Evolutionary conservation across 1,140 invertebrate species (phyloP).

Genomic region (Aphidius ervi): DNA sequence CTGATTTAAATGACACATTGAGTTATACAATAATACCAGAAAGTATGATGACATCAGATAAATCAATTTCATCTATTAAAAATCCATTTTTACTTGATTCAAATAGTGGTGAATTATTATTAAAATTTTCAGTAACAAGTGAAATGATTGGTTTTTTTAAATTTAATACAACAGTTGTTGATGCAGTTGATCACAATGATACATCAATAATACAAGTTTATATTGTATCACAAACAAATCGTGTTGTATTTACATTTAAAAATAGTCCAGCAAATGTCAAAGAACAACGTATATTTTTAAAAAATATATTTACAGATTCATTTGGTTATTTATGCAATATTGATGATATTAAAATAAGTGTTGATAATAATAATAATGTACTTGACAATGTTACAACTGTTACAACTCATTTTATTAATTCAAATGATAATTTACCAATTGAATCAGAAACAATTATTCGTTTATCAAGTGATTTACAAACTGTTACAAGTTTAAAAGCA

Average conservation of each 20-base stretch:
- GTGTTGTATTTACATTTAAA: conserved; percentile 54
- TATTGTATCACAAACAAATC: conserved; percentile 51
- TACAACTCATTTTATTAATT: conserved; percentile 52
- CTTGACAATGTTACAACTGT: conserved; percentile 46
- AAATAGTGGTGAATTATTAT: conserved; percentile 43
- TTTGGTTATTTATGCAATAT: conserved; percentile 54
- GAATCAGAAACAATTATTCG: conserved; percentile 42
- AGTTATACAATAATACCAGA: conserved; percentile 45
- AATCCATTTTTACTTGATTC: conserved; percentile 46
- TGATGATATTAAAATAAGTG: conserved; percentile 48
- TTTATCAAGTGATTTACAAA: conserved; percentile 43
- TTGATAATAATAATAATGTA: conserved; percentile 32
- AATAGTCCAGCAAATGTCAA: conserved; percentile 49
- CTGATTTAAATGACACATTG: conserved; percentile 45
- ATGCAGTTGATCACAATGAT: conserved; percentile 46
- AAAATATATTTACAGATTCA: conserved; percentile 40
- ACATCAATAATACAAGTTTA: conserved; percentile 51
- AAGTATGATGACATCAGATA: conserved; percentile 42
- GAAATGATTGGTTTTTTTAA: conserved; percentile 57
- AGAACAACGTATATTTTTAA: conserved; percentile 44
- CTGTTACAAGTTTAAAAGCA: conserved; percentile 44
- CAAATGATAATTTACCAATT: conserved; percentile 45
- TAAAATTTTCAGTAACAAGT: conserved; percentile 50
- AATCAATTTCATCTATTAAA: conserved; percentile 20
- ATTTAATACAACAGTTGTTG: conserved; percentile 53